Conservation (phyloP, 2,797 vertebrate genomes). For the Coendou prehensilis region DNA sequence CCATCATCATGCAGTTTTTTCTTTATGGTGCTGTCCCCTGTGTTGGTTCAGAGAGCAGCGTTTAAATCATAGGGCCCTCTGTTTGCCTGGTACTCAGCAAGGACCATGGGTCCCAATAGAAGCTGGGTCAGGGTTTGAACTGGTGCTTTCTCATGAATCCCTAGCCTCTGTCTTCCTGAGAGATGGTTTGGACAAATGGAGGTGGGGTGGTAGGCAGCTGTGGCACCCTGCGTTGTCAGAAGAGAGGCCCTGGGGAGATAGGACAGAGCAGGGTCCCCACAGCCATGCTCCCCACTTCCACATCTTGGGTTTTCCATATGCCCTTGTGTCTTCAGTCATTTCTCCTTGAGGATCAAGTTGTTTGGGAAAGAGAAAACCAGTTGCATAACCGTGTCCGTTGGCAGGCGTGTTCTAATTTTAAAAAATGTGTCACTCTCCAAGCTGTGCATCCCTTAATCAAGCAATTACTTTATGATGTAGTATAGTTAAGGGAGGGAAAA, state of each 20-base stretch:
- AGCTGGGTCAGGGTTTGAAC: neutral
- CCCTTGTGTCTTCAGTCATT: constrained; percentile 26
- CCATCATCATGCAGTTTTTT: rapidly evolving
- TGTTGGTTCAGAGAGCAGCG: neutral
- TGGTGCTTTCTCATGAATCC: too few relatives aligned
- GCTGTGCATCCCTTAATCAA: constrained; percentile 77
- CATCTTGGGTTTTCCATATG: rapidly evolving
- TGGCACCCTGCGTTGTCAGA: neutral
- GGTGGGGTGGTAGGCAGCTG: neutral
- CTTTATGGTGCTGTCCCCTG: neutral
- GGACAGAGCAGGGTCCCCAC: rapidly evolving
- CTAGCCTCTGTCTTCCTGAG: neutral
- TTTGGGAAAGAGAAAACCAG: constrained; percentile 67
- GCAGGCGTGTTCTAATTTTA: constrained; percentile 80
- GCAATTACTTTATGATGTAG: constrained; percentile 79
- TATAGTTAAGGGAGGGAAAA: constrained; percentile 25
- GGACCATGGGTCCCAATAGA: neutral
- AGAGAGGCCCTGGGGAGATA: neutral
- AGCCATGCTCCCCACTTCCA: neutral
- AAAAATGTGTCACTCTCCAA: constrained; percentile 75
- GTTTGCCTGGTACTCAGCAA: rapidly evolving
- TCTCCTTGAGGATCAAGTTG: constrained; percentile 76
- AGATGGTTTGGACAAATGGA: neutral
- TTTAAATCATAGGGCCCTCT: too few relatives aligned
- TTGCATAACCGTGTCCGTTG: constrained; percentile 67